These are phyloP conservation scores for Glaucomys volans DNA, from an alignment of 2,113 vertebrate species.

Conservation along the genomic window DNA sequence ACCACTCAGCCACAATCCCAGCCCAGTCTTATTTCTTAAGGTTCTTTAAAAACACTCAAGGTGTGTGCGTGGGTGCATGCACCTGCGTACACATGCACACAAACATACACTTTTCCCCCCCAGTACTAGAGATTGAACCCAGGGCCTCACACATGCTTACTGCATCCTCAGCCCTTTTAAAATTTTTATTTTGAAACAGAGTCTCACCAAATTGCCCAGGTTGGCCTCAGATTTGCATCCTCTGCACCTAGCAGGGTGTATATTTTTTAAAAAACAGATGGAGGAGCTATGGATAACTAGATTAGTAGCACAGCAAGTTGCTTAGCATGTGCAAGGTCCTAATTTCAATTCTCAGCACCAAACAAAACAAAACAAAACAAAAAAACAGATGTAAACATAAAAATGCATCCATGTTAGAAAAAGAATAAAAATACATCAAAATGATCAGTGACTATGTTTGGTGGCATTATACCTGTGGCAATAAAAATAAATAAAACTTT, in stretches of 20 bases:
- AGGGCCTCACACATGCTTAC: not conserved
- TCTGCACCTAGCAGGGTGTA: not conserved
- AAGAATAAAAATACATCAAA: conserved; percentile 27
- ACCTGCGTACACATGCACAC: too few species aligned
- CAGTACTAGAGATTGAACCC: not conserved
- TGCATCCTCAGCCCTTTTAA: not conserved
- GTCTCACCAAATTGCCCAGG: not conserved
- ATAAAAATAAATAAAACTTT: not conserved
- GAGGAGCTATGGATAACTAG: not conserved
- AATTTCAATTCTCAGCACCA: not conserved
- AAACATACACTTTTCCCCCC: too few species aligned
- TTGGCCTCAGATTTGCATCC: not conserved
- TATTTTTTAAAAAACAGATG: not conserved
- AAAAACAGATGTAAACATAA: conserved; percentile 16
- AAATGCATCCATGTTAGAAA: conserved; percentile 16
- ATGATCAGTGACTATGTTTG: not conserved
- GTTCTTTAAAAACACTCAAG: not conserved
- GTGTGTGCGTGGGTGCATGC: not conserved
- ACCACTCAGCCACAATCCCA: too few species aligned
- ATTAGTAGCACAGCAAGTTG: not conserved
- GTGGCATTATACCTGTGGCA: not conserved
- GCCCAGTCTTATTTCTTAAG: conserved; percentile 42
- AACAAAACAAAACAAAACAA: too few species aligned
- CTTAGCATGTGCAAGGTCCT: not conserved
- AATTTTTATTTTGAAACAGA: not conserved